Evolutionary conservation across 2,113 vertebrate genomes (phyloP).

Genomic region (Pluvialis apricaria): DNA sequence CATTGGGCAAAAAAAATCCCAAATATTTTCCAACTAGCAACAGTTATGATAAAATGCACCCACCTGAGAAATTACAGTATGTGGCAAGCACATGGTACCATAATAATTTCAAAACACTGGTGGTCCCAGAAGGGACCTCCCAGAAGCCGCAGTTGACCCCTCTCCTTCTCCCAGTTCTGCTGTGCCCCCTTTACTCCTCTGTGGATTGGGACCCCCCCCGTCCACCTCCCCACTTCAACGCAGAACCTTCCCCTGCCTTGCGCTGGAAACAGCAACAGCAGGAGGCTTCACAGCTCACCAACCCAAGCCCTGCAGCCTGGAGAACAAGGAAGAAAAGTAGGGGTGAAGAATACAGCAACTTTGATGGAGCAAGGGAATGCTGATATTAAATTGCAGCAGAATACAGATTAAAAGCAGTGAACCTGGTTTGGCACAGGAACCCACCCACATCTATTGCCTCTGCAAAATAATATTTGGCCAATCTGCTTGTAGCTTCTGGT

Average conservation of each 20-base stretch:
- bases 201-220: fast-evolving
- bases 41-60: not conserved
- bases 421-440: not conserved
- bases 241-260: fast-evolving
- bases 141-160: not conserved
- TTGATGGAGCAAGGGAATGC: not conserved
- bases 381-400: not conserved
- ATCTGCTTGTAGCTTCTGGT: not conserved
- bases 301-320: not conserved
- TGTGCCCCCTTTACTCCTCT: not conserved
- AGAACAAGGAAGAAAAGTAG: not conserved
- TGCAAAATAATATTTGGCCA: not conserved
- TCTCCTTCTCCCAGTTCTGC: not conserved
- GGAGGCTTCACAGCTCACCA: not conserved
- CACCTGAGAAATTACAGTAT: not conserved
- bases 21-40: not conserved
- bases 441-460: not conserved
- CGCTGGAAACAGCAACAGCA: not conserved
- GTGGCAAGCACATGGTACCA: fast-evolving
- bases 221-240: fast-evolving
- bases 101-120: not conserved
- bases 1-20: not conserved
- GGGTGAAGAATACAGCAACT: not conserved
- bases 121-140: not conserved
- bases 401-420: not conserved